Percentiles rank a stretch among this genome's conserved stretches.
Evolutionary conservation across 2,797 vertebrate genomes (phyloP).

Genomic region (Eremophila alpestris): DNA sequence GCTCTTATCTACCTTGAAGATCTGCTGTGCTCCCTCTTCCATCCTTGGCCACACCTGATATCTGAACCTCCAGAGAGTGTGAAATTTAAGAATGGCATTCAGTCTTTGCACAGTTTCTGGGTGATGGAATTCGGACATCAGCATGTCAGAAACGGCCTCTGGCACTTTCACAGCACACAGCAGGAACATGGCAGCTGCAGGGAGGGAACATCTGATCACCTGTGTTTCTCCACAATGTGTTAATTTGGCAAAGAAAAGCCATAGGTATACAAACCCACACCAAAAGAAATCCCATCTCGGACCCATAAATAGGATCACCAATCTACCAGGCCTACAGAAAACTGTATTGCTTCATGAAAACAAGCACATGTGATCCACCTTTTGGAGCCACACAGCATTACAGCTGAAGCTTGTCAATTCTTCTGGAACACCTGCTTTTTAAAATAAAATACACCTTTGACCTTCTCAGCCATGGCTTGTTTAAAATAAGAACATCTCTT

Average conservation of each 20-base stretch:
- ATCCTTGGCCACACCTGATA: constrained; percentile 99
- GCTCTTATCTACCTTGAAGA: constrained; percentile 89
- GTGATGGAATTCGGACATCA: constrained; percentile 98
- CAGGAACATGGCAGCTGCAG: constrained; percentile 96
- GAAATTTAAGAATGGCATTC: constrained; percentile 95
- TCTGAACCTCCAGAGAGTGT: constrained; percentile 97
- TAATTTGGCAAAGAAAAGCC: not conserved
- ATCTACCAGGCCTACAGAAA: not conserved
- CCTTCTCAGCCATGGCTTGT: not conserved
- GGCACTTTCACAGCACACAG: constrained; percentile 97
- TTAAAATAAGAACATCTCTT: not conserved
- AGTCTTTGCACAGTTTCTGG: constrained; percentile 95
- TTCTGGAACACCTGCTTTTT: not conserved
- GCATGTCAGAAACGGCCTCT: constrained; percentile 95
- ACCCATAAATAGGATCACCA: not conserved
- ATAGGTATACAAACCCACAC: not conserved
- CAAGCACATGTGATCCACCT: not conserved
- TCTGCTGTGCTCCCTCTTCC: constrained; percentile 99
- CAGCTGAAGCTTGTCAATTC: not conserved
- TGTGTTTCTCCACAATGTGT: not conserved
- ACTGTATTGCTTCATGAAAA: not conserved
- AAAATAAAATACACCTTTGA: not conserved
- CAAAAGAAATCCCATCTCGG: not conserved
- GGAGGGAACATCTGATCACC: constrained; percentile 2
- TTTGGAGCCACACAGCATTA: not conserved